These are phyloP conservation scores for Neopipo cinnamomea DNA, from an alignment of 2,113 vertebrate genomes.

Conservation along the genomic window DNA sequence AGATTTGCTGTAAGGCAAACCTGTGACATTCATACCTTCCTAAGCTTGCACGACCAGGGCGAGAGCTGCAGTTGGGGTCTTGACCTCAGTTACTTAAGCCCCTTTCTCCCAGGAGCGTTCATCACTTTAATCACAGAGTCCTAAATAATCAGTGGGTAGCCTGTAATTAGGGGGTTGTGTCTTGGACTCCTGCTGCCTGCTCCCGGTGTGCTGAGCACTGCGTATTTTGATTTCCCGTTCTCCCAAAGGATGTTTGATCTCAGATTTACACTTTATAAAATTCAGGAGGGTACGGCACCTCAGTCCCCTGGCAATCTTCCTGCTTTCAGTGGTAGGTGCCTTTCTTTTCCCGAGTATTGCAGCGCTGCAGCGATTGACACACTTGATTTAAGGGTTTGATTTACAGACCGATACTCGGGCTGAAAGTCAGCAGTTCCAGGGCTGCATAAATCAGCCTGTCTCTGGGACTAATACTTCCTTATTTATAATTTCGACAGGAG, in stretches of 20 bases:
- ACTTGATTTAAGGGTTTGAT: slow-evolving; percentile 67
- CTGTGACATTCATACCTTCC: slow-evolving; percentile 62
- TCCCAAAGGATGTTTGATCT: slow-evolving; percentile 61
- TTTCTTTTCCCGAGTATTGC: background rate
- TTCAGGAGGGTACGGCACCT: slow-evolving; percentile 32
- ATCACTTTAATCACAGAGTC: slow-evolving; percentile 67
- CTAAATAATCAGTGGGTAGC: slow-evolving; percentile 68
- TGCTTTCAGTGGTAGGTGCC: slow-evolving; percentile 52
- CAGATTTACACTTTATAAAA: slow-evolving; percentile 57
- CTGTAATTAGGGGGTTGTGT: slow-evolving; percentile 70
- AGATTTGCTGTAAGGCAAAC: slow-evolving; percentile 53
- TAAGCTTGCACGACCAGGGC: background rate
- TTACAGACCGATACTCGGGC: slow-evolving; percentile 61
- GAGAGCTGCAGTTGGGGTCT: slow-evolving; percentile 55
- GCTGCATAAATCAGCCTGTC: slow-evolving; percentile 66
- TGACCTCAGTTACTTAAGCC: slow-evolving; percentile 67
- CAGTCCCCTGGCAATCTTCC: slow-evolving; percentile 38
- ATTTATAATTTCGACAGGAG: slow-evolving; percentile 63
- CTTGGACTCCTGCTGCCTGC: slow-evolving; percentile 59
- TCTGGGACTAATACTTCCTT: slow-evolving; percentile 67
- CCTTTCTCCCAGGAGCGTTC: slow-evolving; percentile 63
- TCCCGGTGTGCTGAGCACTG: slow-evolving; percentile 49
- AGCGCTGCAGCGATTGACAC: slow-evolving; percentile 36
- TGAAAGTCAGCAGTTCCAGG: slow-evolving; percentile 68
- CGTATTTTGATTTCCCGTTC: slow-evolving; percentile 47